Conservation (phyloP, 2,113 vertebrate genomes). For the Callipepla californica region DNA sequence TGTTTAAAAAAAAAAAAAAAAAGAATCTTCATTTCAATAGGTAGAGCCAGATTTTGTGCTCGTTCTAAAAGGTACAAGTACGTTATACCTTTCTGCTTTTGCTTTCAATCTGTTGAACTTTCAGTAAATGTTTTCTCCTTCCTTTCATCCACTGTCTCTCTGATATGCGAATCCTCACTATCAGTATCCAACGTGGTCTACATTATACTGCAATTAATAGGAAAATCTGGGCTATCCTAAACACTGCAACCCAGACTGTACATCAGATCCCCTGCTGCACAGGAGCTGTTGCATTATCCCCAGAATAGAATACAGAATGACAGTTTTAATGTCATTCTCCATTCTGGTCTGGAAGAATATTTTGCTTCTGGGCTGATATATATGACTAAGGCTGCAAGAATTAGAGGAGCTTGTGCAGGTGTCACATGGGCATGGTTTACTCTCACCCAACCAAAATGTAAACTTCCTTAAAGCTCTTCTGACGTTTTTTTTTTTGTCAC, state of each 20-base stretch:
- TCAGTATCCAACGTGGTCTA: not conserved
- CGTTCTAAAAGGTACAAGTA: not conserved
- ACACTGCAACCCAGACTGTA: not conserved
- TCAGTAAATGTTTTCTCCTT: not conserved
- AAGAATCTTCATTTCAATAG: not conserved
- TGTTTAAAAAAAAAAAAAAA: not conserved
- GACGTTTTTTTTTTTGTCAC: not conserved
- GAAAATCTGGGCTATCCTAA: not conserved
- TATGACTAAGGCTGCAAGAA: not conserved
- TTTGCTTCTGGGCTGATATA: not conserved
- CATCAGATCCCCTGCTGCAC: not conserved
- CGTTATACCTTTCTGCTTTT: not conserved
- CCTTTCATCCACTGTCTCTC: not conserved
- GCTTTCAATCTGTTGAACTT: not conserved
- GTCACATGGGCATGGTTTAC: not conserved
- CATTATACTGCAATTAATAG: not conserved
- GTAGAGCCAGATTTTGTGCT: not conserved
- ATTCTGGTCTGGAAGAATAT: not conserved
- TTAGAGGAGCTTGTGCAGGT: not conserved
- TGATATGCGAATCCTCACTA: not conserved
- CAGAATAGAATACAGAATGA: not conserved
- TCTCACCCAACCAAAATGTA: not conserved
- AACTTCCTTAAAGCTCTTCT: not conserved
- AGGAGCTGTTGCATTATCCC: not conserved
- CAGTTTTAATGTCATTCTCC: not conserved